A percentile compares a stretch with the other conserved stretches of the same genome.
phyloP scores from a whole-genome alignment of 2,888 invertebrate genomes.

The Cyaniris semiargus region DNA sequence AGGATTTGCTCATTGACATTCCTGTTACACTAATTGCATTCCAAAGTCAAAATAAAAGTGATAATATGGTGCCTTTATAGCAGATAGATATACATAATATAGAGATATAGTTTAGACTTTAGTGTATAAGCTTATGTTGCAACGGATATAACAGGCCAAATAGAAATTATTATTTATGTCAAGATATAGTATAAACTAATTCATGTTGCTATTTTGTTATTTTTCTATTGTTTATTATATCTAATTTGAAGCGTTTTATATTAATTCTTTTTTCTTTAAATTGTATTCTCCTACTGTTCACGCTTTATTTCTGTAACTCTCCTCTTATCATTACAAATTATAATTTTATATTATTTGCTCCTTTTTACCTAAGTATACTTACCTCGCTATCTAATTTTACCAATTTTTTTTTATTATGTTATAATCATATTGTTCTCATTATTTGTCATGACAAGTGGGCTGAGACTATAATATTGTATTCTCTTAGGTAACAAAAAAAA shows the following conservation, averaged over 20 bases:
- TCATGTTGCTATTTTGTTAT: too few species aligned
- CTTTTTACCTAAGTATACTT: background rate
- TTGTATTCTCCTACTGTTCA: too few species aligned
- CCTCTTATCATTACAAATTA: background rate
- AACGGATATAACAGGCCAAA: too few species aligned
- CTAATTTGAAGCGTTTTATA: background rate
- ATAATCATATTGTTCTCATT: background rate
- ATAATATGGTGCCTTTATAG: conserved; percentile 1
- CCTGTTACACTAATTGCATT: background rate
- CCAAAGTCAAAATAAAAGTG: background rate
- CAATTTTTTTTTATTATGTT: background rate
- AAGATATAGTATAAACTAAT: too few species aligned
- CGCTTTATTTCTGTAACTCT: too few species aligned
- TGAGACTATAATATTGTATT: too few species aligned
- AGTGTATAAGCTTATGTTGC: too few species aligned
- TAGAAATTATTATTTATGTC: background rate
- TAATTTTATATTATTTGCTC: background rate
- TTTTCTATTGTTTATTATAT: background rate
- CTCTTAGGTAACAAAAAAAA: too few species aligned
- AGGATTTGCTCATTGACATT: background rate
- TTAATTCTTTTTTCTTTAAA: background rate
- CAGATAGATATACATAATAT: background rate
- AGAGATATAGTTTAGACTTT: background rate
- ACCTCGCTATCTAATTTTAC: background rate
- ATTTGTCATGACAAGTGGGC: too few species aligned